A percentile compares a stretch with the other conserved stretches of the same genome.
phyloP scores from a whole-genome alignment of 2,797 vertebrate genomes.

The Rachycentron canadum region DNA sequence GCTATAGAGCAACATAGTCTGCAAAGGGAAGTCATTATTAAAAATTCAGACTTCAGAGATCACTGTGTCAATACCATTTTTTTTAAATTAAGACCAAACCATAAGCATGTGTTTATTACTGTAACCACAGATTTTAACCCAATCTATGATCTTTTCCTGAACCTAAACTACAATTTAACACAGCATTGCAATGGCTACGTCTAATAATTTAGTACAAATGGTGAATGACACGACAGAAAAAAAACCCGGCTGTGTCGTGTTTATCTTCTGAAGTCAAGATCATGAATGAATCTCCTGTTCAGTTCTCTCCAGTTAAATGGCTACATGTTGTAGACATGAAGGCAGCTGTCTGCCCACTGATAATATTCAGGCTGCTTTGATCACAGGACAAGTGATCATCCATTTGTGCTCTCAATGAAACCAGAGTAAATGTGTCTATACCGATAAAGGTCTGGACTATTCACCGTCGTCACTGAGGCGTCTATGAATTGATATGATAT shows the following conservation, averaged over 20 bases:
- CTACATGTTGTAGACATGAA: constrained; percentile 1
- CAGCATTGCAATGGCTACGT: not conserved
- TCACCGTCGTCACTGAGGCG: not conserved
- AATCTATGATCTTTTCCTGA: not conserved
- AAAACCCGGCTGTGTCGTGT: not conserved
- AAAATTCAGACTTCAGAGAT: too few relatives aligned
- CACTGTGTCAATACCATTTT: too few relatives aligned
- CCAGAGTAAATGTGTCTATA: not conserved
- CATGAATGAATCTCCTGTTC: not conserved
- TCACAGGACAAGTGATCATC: constrained; percentile 10
- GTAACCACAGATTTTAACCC: too few relatives aligned
- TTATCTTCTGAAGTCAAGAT: not conserved
- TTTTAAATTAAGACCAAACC: too few relatives aligned
- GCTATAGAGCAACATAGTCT: too few relatives aligned
- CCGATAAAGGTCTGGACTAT: not conserved
- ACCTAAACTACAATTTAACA: not conserved
- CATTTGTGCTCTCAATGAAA: not conserved
- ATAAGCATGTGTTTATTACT: too few relatives aligned
- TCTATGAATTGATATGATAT: not conserved
- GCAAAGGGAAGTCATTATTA: too few relatives aligned
- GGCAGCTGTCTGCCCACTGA: not conserved
- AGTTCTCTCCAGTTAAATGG: constrained; percentile 2
- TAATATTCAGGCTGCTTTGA: constrained; percentile 6
- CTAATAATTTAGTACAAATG: not conserved
- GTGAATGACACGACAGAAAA: not conserved